These are phyloP conservation scores for Picathartes gymnocephalus DNA, from an alignment of 2,113 vertebrate genomes.

Conservation along the genomic window DNA sequence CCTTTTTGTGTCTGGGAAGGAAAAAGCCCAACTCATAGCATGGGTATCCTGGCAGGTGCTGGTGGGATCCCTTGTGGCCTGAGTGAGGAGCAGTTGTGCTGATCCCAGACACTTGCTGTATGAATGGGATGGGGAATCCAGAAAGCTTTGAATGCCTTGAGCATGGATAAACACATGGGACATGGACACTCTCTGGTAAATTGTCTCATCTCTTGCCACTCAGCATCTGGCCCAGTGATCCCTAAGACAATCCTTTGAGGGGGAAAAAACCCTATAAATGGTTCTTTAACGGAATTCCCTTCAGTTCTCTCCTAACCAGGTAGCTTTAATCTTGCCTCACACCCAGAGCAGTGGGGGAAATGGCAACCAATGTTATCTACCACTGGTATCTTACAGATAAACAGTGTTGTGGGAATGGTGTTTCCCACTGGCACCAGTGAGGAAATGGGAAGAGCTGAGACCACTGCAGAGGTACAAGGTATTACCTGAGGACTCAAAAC, in stretches of 20 bases:
- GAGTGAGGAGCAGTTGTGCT: background rate
- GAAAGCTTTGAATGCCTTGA: background rate
- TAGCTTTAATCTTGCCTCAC: background rate
- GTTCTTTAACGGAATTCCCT: background rate
- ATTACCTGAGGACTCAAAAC: background rate
- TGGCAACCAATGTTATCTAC: background rate
- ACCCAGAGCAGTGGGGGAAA: background rate
- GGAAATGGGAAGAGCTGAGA: background rate
- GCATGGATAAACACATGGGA: fast-evolving
- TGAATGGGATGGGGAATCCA: background rate
- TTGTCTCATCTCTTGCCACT: background rate
- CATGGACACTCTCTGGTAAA: background rate
- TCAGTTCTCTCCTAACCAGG: background rate
- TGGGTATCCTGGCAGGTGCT: background rate
- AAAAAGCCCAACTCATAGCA: fast-evolving
- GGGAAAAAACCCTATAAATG: background rate
- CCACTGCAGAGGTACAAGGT: background rate
- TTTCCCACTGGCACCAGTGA: background rate
- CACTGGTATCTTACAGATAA: background rate
- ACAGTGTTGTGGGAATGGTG: background rate
- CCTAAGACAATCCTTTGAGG: background rate
- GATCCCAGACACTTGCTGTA: background rate
- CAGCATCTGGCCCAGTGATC: background rate
- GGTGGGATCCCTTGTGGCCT: background rate
- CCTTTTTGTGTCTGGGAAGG: background rate